These are phyloP conservation scores for Catharus fuscescens DNA, from an alignment of 2,113 vertebrate species.

Conservation along the genomic window DNA sequence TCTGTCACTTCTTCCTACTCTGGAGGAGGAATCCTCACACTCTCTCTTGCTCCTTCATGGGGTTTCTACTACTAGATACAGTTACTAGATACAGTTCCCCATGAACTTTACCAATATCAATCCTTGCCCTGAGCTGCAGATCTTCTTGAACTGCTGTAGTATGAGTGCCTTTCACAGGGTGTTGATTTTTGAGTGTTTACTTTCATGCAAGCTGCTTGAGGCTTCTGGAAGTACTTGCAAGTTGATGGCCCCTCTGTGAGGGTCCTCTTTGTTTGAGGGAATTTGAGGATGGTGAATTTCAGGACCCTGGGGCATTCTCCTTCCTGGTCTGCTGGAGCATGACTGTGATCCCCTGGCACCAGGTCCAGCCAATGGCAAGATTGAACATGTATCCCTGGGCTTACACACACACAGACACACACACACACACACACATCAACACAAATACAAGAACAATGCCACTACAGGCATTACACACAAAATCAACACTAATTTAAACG, in stretches of 20 bases:
- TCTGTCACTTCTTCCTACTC: not conserved
- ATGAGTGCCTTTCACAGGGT: not conserved
- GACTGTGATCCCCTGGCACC: not conserved
- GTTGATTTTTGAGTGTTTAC: not conserved
- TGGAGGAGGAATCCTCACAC: not conserved
- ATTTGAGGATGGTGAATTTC: not conserved
- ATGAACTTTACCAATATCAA: not conserved
- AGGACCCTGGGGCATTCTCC: not conserved
- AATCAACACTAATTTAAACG: not conserved
- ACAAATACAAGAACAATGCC: not conserved
- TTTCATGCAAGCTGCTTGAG: not conserved
- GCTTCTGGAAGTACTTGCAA: not conserved
- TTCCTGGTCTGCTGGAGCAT: not conserved
- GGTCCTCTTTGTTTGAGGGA: not conserved
- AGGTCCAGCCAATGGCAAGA: not conserved
- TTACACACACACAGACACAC: too few species aligned
- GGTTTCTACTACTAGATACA: not conserved
- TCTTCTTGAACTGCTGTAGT: not conserved
- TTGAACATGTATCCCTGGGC: not conserved
- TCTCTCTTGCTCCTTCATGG: not conserved
- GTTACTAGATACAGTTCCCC: not conserved
- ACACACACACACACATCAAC: not conserved
- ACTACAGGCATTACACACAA: not conserved
- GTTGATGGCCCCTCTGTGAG: accelerated
- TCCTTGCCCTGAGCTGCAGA: not conserved